Percentiles rank a stretch among this genome's conserved stretches.
These are phyloP conservation scores for Phoebastria nigripes DNA, from an alignment of 2,797 vertebrate species.

Conservation along the genomic window DNA sequence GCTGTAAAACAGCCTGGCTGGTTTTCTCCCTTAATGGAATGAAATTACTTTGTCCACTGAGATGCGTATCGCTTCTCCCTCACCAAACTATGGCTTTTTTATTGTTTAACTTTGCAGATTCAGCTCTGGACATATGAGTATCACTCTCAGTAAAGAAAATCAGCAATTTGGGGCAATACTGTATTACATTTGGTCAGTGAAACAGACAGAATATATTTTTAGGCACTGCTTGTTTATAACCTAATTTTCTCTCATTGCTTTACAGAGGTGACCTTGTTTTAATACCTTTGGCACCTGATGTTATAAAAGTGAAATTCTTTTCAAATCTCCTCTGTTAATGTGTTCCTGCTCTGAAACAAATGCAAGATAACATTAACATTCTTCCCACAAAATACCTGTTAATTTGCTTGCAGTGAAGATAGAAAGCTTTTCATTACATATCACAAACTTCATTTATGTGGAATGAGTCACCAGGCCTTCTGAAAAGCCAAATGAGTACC, in stretches of 20 bases:
- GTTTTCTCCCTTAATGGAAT: slow-evolving; percentile 3
- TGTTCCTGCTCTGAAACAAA: slow-evolving; percentile 72
- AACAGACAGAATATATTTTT: slow-evolving; percentile 73
- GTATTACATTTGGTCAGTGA: slow-evolving; percentile 57
- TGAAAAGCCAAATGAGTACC: slow-evolving; percentile 73
- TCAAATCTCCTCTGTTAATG: slow-evolving; percentile 69
- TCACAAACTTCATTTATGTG: slow-evolving; percentile 79
- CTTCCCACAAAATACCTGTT: slow-evolving; percentile 72
- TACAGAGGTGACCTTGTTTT: slow-evolving; percentile 77
- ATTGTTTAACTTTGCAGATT: slow-evolving; percentile 55
- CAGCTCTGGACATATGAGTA: neutral
- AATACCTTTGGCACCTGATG: slow-evolving; percentile 70
- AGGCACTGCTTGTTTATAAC: slow-evolving; percentile 71
- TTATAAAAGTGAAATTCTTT: slow-evolving; percentile 72
- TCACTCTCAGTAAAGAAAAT: slow-evolving; percentile 57
- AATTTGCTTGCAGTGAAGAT: slow-evolving; percentile 76
- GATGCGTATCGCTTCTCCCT: neutral
- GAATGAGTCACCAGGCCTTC: slow-evolving; percentile 73
- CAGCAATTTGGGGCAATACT: slow-evolving; percentile 39
- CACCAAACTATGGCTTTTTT: slow-evolving; percentile 16
- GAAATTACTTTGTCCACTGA: neutral
- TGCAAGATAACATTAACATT: slow-evolving; percentile 75
- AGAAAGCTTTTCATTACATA: slow-evolving; percentile 80
- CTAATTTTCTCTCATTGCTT: slow-evolving; percentile 71
- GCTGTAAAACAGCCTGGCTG: neutral